A percentile compares a stretch with the other conserved stretches of the same genome.
These are phyloP conservation scores for Sipha maydis DNA, from an alignment of 2,888 invertebrate genomes.

Conservation along the genomic window DNA sequence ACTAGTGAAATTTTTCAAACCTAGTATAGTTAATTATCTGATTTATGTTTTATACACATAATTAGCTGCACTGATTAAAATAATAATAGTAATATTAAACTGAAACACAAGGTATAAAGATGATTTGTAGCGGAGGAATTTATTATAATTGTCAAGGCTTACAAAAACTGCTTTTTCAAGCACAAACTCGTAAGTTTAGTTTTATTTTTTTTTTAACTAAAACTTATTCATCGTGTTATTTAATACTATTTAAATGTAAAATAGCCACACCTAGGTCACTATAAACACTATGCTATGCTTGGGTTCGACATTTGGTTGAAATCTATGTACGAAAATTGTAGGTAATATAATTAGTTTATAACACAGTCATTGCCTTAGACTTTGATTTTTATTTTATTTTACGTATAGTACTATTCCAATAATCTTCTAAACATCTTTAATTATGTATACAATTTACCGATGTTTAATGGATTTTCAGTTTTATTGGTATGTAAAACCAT, in stretches of 20 bases:
- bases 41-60: too few species aligned
- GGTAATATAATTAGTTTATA: neutral
- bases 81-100: neutral
- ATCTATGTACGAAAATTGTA: neutral
- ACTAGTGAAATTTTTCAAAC: too few species aligned
- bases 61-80: too few species aligned
- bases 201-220: neutral
- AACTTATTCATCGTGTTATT: neutral
- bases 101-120: neutral
- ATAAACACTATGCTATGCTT: neutral
- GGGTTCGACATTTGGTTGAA: neutral
- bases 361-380: neutral
- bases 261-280: neutral
- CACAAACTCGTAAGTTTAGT: neutral
- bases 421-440: neutral
- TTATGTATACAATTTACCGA: neutral
- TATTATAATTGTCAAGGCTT: neutral
- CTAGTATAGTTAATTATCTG: too few species aligned
- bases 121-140: neutral
- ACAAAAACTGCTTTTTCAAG: neutral
- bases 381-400: neutral
- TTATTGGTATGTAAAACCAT: neutral
- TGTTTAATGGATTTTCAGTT: neutral
- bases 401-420: neutral
- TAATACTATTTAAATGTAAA: neutral